Evolutionary conservation across 2,888 invertebrate genomes (phyloP), one percentile per base, ranked within the genome.

Genomic region (Mythimna albipuncta): DNA sequence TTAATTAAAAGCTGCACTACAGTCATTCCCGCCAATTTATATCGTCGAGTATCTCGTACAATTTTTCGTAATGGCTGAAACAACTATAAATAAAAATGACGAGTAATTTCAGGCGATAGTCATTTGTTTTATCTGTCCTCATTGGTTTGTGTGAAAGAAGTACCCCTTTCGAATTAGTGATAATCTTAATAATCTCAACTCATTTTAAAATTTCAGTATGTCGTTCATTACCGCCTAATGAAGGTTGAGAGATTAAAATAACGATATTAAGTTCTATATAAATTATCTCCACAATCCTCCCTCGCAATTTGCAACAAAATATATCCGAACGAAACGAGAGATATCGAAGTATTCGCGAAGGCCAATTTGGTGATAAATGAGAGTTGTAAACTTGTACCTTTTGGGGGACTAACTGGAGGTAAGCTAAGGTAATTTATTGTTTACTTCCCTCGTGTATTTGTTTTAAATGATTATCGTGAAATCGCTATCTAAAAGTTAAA

Each of bases 341-440:
- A 86, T 88, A 89, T 86, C 79, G 78, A 81, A 88, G 90, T 89
- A 64, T 41, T 26, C 26, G 54, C 55, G 85, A 93, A 93, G 80
- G 82, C 86, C 88, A 87, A 91, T 90, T 89, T 82, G 72, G 84
- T 91, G 91, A 93, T 91, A 91, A 94, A 94, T 85, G 92, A 89
- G 88, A 89, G 88, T 91, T 91, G 80, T 72, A 81, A 91, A 91
- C 87, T 91, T 84, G 72, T 77, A 74, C 74, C 67, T 71, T 68
- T 72, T 72, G 87, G 87, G 87, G 83, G 75, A 84, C 84, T 86
- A 84, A 83, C 72, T 75, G 83, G 83, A 71, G 75, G 79, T 77
- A 82, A 79, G 83, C 81, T 52, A 59, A 44, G 38, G 61, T 75
- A 75, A 85, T 73, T 85, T 80, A 76, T 78, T 70, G 76, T 65